Conservation (phyloP, 2,888 invertebrate genomes). For the Parnassius apollo region DNA sequence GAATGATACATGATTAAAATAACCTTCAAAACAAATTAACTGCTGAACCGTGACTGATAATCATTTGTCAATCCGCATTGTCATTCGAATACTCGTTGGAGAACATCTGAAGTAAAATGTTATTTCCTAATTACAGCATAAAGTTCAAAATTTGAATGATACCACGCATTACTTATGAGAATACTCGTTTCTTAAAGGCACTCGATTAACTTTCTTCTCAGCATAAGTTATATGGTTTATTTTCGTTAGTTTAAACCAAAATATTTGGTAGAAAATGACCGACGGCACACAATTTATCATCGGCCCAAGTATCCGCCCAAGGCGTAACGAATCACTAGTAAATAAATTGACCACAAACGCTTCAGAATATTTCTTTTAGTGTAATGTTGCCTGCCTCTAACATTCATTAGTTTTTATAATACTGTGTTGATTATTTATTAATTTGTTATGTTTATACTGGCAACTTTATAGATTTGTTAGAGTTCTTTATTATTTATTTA, state of each 20-base stretch:
- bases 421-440: conserved; percentile 42
- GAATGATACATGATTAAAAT: conserved; percentile 25
- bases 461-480: conserved; percentile 19
- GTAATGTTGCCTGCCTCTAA: conserved; percentile 45
- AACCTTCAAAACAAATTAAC: conserved; percentile 68
- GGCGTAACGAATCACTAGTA: conserved; percentile 76
- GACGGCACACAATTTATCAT: conserved; percentile 75
- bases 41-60: conserved; percentile 69
- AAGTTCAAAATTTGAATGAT: conserved; percentile 38
- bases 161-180: conserved; percentile 20
- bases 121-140: conserved; percentile 38
- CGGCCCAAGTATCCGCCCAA: conserved; percentile 76
- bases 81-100: conserved; percentile 62
- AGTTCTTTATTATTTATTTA: too few species aligned
- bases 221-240: conserved; percentile 37
- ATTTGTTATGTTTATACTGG: conserved; percentile 34
- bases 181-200: conserved; percentile 6
- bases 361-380: conserved; percentile 68
- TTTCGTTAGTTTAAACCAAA: conserved; percentile 32
- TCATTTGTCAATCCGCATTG: conserved; percentile 74
- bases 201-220: conserved; percentile 12
- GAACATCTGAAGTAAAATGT: conserved; percentile 42
- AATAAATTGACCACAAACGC: conserved; percentile 78
- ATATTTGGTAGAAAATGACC: conserved; percentile 57
- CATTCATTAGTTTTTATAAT: conserved; percentile 54